Base-by-base conservation (phyloP, 2,113 vertebrate species). In the Rousettus leschenaultii region DNA sequence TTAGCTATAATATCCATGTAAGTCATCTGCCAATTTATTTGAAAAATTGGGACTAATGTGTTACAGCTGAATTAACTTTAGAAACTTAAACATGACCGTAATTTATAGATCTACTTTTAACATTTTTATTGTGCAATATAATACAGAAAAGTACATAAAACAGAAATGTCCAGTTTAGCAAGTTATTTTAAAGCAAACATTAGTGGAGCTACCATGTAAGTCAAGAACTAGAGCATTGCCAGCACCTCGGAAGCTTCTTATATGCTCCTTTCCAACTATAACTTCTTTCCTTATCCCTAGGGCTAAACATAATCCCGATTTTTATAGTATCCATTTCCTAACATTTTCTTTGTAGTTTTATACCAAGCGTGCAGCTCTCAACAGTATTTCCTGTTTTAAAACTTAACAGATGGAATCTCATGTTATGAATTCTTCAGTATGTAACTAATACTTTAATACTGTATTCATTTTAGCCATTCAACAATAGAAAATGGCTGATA, bases 81-180 rank as follows among this genome's bases (percentile, higher is more conserved):
- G 40, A 86, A 86, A 55, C 12, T 95, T 92, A 94, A 92, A 71
- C 55, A 51, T 89, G 9, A 89, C 3, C 89, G 11, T 80, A 59
- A 43, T 11, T 6, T 83, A 85, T 91, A 22, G 86, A 87, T 43
- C 35, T 82, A 88, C 35, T 63, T 88, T 80, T 88, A 92, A 84
- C 33, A 5, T 86, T 88, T 89, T 91, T 88, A 48, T 91, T 80
- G 1, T 94, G 43, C 68, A 68, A 35, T 66, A 43, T 57, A 78
- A 59, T 51, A 84, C 26, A 93, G 68, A 53, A 85, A 84, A 84
- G 35, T 48, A 53, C 30, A 28, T 84, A 88, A 91, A 95, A 16
- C 35, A 92, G 78, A 91, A 38, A 83, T 93, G 28, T 89, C 66
- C n/a, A 89, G 26, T 92, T 95, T 95, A 94, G 74, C 21, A 89